phyloP scores from a whole-genome alignment of 2,113 vertebrate species.

The Cyprinodon brontotheroides region DNA sequence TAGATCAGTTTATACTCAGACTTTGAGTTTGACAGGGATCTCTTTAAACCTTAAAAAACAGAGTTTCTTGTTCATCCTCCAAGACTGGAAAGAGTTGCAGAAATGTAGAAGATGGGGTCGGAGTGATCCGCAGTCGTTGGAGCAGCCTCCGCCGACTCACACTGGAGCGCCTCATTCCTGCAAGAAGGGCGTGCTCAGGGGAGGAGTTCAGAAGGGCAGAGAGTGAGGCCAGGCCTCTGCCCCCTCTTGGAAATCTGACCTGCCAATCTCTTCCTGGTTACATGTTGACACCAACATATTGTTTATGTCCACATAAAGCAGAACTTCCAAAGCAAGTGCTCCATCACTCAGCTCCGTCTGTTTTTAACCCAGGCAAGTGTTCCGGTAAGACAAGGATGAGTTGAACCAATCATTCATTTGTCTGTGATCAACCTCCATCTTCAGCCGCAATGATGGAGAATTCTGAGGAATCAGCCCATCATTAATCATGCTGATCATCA shows the following conservation, averaged over 20 bases:
- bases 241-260: background rate
- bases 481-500: background rate
- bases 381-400: conserved; percentile 63
- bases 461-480: background rate
- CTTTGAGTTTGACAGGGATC: background rate
- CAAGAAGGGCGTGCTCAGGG: conserved; percentile 48
- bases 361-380: conserved; percentile 36
- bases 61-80: conserved; percentile 14
- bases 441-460: background rate
- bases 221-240: conserved; percentile 27
- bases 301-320: conserved; percentile 38
- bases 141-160: conserved; percentile 59
- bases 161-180: conserved; percentile 51
- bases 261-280: conserved; percentile 50
- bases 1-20: no score
- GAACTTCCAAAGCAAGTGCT: conserved; percentile 47
- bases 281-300: conserved; percentile 52
- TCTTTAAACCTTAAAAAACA: background rate
- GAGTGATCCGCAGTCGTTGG: conserved; percentile 37
- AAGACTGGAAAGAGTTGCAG: conserved; percentile 39
- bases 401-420: background rate
- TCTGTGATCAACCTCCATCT: background rate
- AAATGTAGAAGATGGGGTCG: conserved; percentile 5
- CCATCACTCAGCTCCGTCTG: conserved; percentile 58
- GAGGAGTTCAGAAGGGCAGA: conserved; percentile 37